These are phyloP conservation scores for Pongo pygmaeus DNA, from an alignment of 2,113 vertebrate genomes.

Conservation along the genomic window DNA sequence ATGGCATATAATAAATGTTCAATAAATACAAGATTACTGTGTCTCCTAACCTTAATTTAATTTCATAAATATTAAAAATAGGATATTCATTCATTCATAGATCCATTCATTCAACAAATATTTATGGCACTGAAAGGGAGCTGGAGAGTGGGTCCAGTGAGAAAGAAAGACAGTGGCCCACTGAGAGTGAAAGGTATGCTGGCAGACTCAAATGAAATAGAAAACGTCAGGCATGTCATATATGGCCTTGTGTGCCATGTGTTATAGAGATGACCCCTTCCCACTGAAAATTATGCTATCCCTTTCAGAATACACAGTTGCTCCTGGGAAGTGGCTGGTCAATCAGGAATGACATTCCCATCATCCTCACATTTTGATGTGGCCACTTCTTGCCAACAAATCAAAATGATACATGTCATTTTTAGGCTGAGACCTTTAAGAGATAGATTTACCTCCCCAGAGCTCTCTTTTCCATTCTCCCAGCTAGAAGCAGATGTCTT, in stretches of 20 bases:
- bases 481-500: background rate
- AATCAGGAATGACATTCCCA: too few relatives aligned
- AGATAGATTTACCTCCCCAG: background rate
- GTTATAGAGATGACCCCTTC: background rate
- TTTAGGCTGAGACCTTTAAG: background rate
- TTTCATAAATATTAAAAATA: background rate
- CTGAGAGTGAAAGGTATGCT: fast-evolving
- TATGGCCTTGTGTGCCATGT: fast-evolving
- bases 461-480: background rate
- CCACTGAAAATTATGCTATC: background rate
- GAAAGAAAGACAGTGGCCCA: background rate
- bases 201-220: background rate
- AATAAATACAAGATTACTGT: background rate
- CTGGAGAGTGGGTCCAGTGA: too few relatives aligned
- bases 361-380: background rate
- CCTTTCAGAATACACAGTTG: background rate
- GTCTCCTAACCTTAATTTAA: background rate
- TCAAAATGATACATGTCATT: background rate
- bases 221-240: background rate
- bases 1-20: background rate
- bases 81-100: background rate
- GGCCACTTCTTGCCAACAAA: background rate
- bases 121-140: background rate
- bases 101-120: background rate
- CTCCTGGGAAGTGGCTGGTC: background rate